These are phyloP conservation scores for Orthonyx spaldingii DNA, from an alignment of 2,113 vertebrate genomes.

Conservation along the genomic window DNA sequence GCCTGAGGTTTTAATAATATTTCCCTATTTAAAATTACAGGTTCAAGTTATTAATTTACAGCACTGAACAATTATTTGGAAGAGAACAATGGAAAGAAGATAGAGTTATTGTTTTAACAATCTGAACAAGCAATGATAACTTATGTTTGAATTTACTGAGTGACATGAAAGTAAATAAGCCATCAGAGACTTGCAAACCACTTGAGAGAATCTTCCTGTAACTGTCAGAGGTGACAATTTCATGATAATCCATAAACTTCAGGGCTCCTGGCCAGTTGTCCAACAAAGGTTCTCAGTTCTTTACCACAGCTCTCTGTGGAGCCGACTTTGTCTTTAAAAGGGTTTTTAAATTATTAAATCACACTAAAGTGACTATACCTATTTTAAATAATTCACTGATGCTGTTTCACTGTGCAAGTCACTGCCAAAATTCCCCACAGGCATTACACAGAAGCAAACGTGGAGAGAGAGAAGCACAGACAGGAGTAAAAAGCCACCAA, in stretches of 20 bases:
- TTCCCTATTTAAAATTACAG: not conserved
- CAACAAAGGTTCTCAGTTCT: not conserved
- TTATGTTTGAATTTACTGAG: not conserved
- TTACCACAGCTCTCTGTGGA: not conserved
- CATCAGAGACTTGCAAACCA: not conserved
- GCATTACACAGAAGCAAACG: not conserved
- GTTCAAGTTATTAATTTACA: not conserved
- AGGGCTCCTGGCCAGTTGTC: not conserved
- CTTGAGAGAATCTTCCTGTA: not conserved
- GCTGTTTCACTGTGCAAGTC: not conserved
- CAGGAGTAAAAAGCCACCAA: not conserved
- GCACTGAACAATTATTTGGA: not conserved
- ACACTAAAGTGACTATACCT: not conserved
- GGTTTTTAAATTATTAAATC: constrained; percentile 30
- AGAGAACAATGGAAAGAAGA: not conserved
- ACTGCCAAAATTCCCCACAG: not conserved
- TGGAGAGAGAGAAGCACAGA: not conserved
- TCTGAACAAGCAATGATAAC: not conserved
- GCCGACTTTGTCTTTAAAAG: not conserved
- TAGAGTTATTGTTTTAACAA: not conserved
- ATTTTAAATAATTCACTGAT: constrained; percentile 37
- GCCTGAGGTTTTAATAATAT: not conserved
- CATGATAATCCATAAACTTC: not conserved
- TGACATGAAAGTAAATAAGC: not conserved
- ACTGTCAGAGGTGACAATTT: not conserved